Conservation (phyloP, 2,797 vertebrate genomes). For the Echeneis naucrates region DNA sequence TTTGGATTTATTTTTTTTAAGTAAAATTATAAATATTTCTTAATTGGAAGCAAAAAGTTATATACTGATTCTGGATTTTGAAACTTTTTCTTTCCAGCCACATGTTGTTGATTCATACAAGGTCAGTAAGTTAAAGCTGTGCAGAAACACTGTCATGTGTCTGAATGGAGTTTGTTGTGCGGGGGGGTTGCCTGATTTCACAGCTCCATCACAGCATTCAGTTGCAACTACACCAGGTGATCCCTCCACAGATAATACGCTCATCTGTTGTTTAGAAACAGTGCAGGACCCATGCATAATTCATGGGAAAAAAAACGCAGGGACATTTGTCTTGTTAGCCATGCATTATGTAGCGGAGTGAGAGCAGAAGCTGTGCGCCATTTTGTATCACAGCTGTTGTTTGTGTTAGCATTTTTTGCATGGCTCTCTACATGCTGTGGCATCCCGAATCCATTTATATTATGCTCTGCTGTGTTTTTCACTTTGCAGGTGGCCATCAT, state of each 20-base stretch:
- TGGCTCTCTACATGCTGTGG: conserved; percentile 24
- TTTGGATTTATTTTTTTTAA: neutral
- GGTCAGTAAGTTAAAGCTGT: neutral
- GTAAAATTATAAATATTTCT: neutral
- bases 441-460: conserved; percentile 32
- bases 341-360: conserved; percentile 91
- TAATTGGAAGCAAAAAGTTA: no score
- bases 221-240: conserved; percentile 64
- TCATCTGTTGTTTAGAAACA: conserved; percentile 89
- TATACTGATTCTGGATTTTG: neutral
- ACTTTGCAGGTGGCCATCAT: conserved; percentile 51
- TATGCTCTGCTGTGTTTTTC: conserved; percentile 13
- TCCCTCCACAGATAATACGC: conserved; percentile 73
- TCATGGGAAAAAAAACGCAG: conserved; percentile 84
- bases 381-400: conserved; percentile 88
- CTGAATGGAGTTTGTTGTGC: conserved; percentile 13
- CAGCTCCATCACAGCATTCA: conserved; percentile 39
- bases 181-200: conserved; percentile 1
- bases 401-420: conserved; percentile 77
- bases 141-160: neutral
- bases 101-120: neutral
- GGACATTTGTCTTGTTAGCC: conserved; percentile 92
- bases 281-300: conserved; percentile 89
- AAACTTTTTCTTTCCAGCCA: neutral
- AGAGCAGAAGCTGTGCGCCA: conserved; percentile 85